Percentiles rank a stretch among this genome's conserved stretches.
Evolutionary conservation across 2,113 vertebrate species (phyloP).

Genomic region (Bombycilla garrulus): DNA sequence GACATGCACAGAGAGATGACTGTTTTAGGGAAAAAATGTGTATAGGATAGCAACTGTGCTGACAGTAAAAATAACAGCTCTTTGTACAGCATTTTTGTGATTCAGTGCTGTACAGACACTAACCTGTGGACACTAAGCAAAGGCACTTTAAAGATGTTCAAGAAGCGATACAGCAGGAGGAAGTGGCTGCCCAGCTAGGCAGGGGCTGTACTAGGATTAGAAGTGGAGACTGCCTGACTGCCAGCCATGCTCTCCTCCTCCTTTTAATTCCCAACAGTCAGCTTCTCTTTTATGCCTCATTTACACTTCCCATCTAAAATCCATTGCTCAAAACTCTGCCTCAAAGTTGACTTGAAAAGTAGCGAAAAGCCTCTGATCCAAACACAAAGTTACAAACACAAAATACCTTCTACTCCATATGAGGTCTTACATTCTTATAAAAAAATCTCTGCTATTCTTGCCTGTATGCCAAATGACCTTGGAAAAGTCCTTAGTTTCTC

Average conservation of each 20-base stretch:
- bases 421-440: neutral
- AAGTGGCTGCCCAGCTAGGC: neutral
- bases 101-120: neutral
- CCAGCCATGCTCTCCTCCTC: neutral
- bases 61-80: neutral
- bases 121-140: neutral
- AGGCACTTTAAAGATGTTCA: neutral
- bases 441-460: neutral
- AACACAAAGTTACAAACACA: neutral
- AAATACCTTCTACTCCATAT: neutral
- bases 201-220: neutral
- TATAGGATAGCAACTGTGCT: neutral
- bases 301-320: neutral
- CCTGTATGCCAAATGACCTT: neutral
- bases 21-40: rapidly evolving
- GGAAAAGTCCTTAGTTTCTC: neutral
- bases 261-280: neutral
- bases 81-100: neutral
- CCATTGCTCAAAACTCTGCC: neutral
- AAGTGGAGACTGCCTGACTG: neutral
- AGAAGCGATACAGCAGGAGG: neutral
- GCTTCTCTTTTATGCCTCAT: neutral
- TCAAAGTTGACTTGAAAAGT: neutral
- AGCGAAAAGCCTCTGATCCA: neutral
- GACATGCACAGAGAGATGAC: neutral